phyloP scores from a whole-genome alignment of 1,140 invertebrate species.

The Drosophila littoralis region DNA sequence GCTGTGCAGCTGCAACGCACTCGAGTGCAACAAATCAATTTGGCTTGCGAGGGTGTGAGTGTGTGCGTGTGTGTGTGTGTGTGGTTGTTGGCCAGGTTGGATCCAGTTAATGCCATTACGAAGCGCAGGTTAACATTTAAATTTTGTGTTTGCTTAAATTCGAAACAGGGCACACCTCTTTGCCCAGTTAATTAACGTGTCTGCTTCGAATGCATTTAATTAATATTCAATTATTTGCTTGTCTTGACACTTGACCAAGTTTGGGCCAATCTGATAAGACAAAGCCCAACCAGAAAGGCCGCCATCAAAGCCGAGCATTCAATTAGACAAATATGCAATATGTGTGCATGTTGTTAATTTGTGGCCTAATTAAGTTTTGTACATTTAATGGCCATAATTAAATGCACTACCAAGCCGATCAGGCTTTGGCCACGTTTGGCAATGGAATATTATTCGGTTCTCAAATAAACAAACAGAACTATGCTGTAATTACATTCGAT shows the following conservation, averaged over 20 bases:
- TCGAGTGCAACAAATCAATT: constrained; percentile 52
- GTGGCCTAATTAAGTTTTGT: constrained; percentile 2
- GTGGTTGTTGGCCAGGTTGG: not conserved
- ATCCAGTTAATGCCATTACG: constrained; percentile 27
- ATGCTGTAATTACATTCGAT: too few species aligned
- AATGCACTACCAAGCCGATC: too few species aligned
- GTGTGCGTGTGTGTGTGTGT: not conserved
- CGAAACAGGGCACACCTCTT: too few species aligned
- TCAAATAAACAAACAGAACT: too few species aligned
- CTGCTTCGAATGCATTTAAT: constrained; percentile 11
- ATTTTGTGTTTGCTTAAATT: not conserved
- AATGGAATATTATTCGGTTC: too few species aligned
- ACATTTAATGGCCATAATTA: not conserved
- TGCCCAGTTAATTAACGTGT: constrained; percentile 14
- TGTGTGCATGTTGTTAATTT: constrained; percentile 10
- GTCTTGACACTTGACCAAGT: constrained; percentile 1
- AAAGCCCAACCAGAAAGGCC: not conserved
- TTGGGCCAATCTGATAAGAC: constrained; percentile 9
- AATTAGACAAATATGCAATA: constrained; percentile 35
- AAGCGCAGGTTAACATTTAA: not conserved
- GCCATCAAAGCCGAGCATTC: constrained; percentile 18
- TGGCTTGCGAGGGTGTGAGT: constrained; percentile 10
- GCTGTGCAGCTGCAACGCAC: constrained; percentile 31
- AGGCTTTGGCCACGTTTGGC: too few species aligned
- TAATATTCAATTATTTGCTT: constrained; percentile 8